Conservation (phyloP, 2,113 vertebrate genomes). For the Syngnathus typhle region DNA sequence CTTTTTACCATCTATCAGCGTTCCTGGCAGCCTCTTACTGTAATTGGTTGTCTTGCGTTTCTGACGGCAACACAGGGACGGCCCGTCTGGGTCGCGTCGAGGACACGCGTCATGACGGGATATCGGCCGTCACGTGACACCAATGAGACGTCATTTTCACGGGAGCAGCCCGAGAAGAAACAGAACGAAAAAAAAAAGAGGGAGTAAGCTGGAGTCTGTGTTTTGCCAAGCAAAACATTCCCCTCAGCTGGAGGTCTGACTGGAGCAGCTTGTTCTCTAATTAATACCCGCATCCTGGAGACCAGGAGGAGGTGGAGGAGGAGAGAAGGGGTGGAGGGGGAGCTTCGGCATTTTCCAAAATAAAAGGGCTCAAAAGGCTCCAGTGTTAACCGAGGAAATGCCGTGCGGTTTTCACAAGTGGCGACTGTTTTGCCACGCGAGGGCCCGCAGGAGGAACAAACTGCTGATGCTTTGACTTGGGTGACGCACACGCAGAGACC, state of each 20-base stretch:
- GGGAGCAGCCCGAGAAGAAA: slow-evolving; percentile 12
- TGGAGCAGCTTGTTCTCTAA: slow-evolving; percentile 38
- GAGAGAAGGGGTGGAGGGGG: background rate
- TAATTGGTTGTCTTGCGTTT: slow-evolving; percentile 52
- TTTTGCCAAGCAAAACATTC: slow-evolving; percentile 41
- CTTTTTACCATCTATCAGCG: slow-evolving; percentile 50
- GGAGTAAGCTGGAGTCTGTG: slow-evolving; percentile 3
- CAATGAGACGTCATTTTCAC: slow-evolving; percentile 32
- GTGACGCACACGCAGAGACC: slow-evolving; percentile 28
- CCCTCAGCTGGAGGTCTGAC: slow-evolving; percentile 39
- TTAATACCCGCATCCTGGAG: slow-evolving; percentile 38
- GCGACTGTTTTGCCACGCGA: slow-evolving; percentile 40
- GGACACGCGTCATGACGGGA: slow-evolving; percentile 48
- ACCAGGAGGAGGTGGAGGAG: background rate
- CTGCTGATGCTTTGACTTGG: slow-evolving; percentile 58
- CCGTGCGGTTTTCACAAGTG: slow-evolving; percentile 33
- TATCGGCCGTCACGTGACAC: background rate
- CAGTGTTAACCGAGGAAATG: slow-evolving; percentile 42
- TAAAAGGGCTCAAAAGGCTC: slow-evolving; percentile 31
- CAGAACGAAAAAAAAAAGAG: slow-evolving; percentile 10
- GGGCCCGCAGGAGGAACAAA: slow-evolving; percentile 41
- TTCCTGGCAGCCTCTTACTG: slow-evolving; percentile 47
- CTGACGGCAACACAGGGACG: slow-evolving; percentile 54
- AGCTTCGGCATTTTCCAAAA: slow-evolving; percentile 16
- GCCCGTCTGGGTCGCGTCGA: slow-evolving; percentile 46